A percentile compares a stretch with the other conserved stretches of the same genome.
phyloP scores from a whole-genome alignment of 2,888 invertebrate species.

The Chrysolina oricalcia region DNA sequence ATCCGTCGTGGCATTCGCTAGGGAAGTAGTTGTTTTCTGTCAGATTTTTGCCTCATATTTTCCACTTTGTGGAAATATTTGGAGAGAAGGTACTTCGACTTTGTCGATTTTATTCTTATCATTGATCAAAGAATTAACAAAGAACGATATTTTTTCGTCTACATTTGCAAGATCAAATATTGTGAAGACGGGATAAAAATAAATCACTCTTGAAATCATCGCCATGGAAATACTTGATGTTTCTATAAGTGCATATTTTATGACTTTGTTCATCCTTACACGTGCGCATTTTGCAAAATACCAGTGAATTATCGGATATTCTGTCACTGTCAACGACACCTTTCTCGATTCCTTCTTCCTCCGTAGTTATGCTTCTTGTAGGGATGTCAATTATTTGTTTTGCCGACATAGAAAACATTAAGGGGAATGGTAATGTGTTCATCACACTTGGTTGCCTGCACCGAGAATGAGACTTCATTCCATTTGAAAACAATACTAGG shows the following conservation, averaged over 20 bases:
- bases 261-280: neutral
- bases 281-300: too few relatives aligned
- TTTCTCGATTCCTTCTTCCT: neutral
- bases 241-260: neutral
- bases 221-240: neutral
- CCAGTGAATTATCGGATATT: neutral
- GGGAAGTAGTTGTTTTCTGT: too few relatives aligned
- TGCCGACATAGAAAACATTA: neutral
- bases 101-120: too few relatives aligned
- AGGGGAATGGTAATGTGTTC: too few relatives aligned
- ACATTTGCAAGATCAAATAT: neutral
- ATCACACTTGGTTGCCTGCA: too few relatives aligned
- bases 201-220: neutral
- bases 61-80: too few relatives aligned
- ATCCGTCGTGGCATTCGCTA: too few relatives aligned
- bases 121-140: too few relatives aligned
- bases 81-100: too few relatives aligned
- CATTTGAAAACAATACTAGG: too few relatives aligned
- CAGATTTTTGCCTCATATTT: too few relatives aligned
- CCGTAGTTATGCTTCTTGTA: neutral
- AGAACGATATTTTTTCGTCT: neutral
- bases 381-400: neutral
- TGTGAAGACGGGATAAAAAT: neutral
- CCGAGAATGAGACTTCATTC: too few relatives aligned
- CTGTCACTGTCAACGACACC: neutral